Evolutionary conservation across 2,113 vertebrate genomes (phyloP).

Genomic region (Ictalurus punctatus): DNA sequence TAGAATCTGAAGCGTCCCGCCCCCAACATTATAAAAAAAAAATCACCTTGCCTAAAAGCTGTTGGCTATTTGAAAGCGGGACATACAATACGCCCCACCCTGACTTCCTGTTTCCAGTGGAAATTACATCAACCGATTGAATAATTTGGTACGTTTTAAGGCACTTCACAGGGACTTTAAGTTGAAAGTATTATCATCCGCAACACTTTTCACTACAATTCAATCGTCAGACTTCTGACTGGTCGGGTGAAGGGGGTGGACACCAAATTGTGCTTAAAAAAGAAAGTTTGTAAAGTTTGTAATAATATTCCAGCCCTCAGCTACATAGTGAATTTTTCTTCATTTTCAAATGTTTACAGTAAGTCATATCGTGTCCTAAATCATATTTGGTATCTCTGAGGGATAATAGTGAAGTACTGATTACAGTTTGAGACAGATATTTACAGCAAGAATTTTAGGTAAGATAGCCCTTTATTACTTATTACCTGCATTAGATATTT

Average conservation of each 20-base stretch:
- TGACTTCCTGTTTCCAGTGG: too few relatives aligned
- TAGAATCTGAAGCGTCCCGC: too few relatives aligned
- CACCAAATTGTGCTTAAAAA: background rate
- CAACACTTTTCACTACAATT: background rate
- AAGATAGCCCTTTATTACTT: background rate
- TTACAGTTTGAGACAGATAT: background rate
- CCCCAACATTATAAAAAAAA: too few relatives aligned
- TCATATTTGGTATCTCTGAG: background rate
- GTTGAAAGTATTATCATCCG: background rate
- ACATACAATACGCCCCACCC: too few relatives aligned
- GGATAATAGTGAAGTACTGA: background rate
- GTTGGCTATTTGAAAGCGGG: too few relatives aligned
- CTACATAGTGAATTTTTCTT: background rate
- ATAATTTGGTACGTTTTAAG: too few relatives aligned
- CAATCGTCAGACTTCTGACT: background rate
- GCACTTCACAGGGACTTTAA: too few relatives aligned
- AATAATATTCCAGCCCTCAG: background rate
- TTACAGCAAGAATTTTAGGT: background rate
- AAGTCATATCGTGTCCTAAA: background rate
- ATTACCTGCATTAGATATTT: background rate
- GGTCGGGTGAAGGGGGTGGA: background rate
- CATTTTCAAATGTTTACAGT: background rate
- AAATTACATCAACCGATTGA: too few relatives aligned
- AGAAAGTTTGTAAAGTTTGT: background rate
- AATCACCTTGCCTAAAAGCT: too few relatives aligned